Evolutionary conservation across 2,888 invertebrate species (phyloP).

Genomic region (Leucophora obtusa): DNA sequence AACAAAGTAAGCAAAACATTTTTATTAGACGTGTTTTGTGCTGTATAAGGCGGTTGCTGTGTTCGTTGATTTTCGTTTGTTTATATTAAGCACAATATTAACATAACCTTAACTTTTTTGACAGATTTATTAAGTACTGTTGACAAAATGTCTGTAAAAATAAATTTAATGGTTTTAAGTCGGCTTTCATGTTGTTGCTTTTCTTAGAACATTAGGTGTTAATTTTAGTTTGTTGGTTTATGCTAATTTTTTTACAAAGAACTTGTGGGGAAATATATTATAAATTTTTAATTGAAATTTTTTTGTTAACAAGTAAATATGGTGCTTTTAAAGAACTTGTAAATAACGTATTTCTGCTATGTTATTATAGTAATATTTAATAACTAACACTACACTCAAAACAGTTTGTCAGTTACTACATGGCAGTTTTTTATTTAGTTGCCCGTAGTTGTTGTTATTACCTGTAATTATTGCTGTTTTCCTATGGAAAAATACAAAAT

Average conservation of each 20-base stretch:
- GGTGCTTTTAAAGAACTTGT: too few relatives aligned
- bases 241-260: background rate
- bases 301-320: too few relatives aligned
- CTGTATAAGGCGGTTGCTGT: background rate
- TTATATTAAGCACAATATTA: slow-evolving; percentile 17
- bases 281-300: too few relatives aligned
- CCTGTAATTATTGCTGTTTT: too few relatives aligned
- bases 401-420: too few relatives aligned
- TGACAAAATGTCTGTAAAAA: slow-evolving; percentile 30
- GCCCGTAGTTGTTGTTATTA: too few relatives aligned
- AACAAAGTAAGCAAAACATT: background rate
- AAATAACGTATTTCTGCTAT: too few relatives aligned
- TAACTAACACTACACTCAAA: too few relatives aligned
- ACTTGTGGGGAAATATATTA: too few relatives aligned
- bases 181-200: background rate
- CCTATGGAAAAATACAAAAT: too few relatives aligned
- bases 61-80: slow-evolving; percentile 10
- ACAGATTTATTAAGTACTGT: slow-evolving; percentile 37
- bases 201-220: background rate
- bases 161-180: background rate
- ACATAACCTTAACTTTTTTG: slow-evolving; percentile 34
- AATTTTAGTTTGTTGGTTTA: background rate
- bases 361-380: too few relatives aligned
- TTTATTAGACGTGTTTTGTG: background rate
- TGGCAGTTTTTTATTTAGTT: too few relatives aligned